Percentiles rank a stretch among this genome's conserved stretches.
Conservation (phyloP, 2,888 invertebrate genomes). For the Agrilus mali region DNA sequence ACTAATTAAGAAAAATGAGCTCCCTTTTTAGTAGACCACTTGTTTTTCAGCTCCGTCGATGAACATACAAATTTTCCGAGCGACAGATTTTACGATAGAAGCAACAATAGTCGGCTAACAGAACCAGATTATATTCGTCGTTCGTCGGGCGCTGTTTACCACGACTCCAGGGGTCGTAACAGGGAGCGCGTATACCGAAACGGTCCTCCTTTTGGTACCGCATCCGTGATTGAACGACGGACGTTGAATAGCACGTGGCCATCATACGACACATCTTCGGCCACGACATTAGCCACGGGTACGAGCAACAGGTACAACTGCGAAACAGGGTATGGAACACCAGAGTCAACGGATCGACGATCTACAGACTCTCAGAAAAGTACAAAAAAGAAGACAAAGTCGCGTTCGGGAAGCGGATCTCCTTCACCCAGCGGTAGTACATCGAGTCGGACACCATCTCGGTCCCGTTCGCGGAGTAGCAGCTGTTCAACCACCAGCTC, state of each 20-base stretch:
- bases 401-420: constrained; percentile 39
- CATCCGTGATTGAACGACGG: constrained; percentile 21
- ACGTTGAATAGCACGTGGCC: constrained; percentile 17
- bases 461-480: constrained; percentile 39
- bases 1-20: not conserved
- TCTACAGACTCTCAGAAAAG: constrained; percentile 17
- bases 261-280: constrained; percentile 27
- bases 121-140: constrained; percentile 26
- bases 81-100: constrained; percentile 42
- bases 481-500: constrained; percentile 48
- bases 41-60: constrained; percentile 35
- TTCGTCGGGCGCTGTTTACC: constrained; percentile 28
- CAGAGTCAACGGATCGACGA: constrained; percentile 20
- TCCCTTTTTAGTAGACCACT: not conserved
- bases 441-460: constrained; percentile 40
- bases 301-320: constrained; percentile 37
- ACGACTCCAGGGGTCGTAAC: constrained; percentile 31
- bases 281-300: constrained; percentile 34
- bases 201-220: constrained; percentile 30
- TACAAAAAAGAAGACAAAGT: constrained; percentile 32
- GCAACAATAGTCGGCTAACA: constrained; percentile 17
- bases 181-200: constrained; percentile 35
- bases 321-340: constrained; percentile 32
- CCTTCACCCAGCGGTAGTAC: constrained; percentile 40
- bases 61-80: constrained; percentile 36